These are phyloP conservation scores for Epinephelus lanceolatus DNA, from an alignment of 2,113 vertebrate genomes.

Conservation along the genomic window DNA sequence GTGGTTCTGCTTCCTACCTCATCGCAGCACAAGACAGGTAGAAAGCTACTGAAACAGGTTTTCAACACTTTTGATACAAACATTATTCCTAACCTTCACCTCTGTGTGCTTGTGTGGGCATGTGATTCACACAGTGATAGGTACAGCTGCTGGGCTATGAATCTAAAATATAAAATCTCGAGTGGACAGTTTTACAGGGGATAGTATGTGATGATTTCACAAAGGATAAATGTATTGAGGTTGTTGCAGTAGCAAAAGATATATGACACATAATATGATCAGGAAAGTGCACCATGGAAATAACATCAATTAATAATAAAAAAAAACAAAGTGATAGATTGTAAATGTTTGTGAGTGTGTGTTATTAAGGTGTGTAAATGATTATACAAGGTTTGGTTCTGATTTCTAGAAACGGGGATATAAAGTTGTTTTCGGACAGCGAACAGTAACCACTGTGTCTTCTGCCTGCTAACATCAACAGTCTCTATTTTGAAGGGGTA, in stretches of 20 bases:
- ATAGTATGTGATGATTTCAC: background rate
- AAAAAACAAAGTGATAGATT: background rate
- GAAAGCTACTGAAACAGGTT: slow-evolving; percentile 20
- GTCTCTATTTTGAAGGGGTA: background rate
- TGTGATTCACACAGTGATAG: background rate
- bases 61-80: slow-evolving; percentile 34
- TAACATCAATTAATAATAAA: background rate
- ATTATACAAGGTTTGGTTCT: background rate
- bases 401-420: background rate
- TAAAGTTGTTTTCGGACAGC: too few relatives aligned
- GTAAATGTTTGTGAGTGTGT: background rate
- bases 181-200: background rate
- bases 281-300: background rate
- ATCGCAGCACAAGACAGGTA: slow-evolving; percentile 30
- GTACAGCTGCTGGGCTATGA: background rate
- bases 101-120: slow-evolving; percentile 31
- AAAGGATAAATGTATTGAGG: background rate
- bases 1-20: slow-evolving; percentile 45
- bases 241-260: background rate
- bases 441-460: too few relatives aligned
- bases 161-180: background rate
- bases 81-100: slow-evolving; percentile 18
- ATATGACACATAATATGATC: background rate
- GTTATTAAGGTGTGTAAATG: background rate
- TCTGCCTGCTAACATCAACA: background rate